Base-by-base conservation (phyloP, 2,888 invertebrate species). In the Hirtodrosophila cameraria region DNA sequence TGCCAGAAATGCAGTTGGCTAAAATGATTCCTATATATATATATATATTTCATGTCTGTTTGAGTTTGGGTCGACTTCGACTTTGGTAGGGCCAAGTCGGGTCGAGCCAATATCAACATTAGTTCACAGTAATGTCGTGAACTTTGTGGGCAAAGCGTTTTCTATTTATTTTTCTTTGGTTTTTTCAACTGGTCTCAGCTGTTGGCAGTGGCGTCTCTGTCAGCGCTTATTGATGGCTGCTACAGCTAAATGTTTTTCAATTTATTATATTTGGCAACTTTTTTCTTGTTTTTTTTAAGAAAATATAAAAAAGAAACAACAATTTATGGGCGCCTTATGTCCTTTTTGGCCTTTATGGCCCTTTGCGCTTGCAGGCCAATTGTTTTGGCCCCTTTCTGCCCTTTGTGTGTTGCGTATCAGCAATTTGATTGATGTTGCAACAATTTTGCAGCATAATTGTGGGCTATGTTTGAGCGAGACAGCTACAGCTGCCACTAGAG, bases 241-340 rank as follows among this genome's bases (percentile, higher is more conserved):
- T 58, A 52, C 62, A 64, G 81, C 82, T 84, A 82, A 86, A 86
- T 86, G 82, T 84, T 82, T 82, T 82, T 86, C 82, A 86, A 82
- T 82, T 86, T 82, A 82, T 82, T 82, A 86, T 81, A 71, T 85
- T 81, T 73, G 41, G 53, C 71, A 43, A 42, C 49, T 49, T 54
- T 35, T 50, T 28, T 18, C 11, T 27, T 12, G 42, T 50, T 65
- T 39, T 42, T 30, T 13, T 52, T 12, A 27, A 42, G 6, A 28
- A 49, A 31, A 15, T 4, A 33, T 13, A 31, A 58, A n/a, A 30
- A 38, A 38, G 65, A 68, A 65, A 77, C 68, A 65, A 77, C 68
- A 82, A 82, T 86, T 82, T 86, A 84, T 86, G 78, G 86, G 78
- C 75, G 77, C 54, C 62, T 55, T 66, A 59, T 71, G 54, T 75